Evolutionary conservation across 2,797 vertebrate genomes (phyloP), one percentile per base, ranked within the genome.

Genomic region (Crocodylus rhombifer): DNA sequence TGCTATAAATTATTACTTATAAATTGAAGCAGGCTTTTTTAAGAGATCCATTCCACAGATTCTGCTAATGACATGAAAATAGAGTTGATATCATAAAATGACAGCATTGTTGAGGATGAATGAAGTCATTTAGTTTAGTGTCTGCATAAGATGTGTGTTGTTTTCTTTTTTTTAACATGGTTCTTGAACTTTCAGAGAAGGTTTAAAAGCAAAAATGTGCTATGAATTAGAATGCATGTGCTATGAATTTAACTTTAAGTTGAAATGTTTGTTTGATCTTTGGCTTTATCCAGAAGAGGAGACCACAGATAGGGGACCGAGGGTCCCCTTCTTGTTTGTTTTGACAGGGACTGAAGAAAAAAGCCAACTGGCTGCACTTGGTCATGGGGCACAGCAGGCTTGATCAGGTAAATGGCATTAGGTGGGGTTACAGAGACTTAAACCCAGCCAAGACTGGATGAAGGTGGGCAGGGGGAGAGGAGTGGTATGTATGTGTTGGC

Each of bases 1-100:
- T 61, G 30, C 67, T 77, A 80, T 93, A 88, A 93, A 93, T 83
- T 74, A 82, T 89, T 86, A 71, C 62, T 76, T 77, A 84, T 77
- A 88, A 75, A 89, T 63, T 86, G 61, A 82, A 67, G 64, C 78
- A 77, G 51, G 77, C 64, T 82, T 82, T 86, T 60, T 61, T 75
- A 79, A 42, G 56, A 83, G 76, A 90, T 86, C 65, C 77, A 83
- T 86, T 92, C 79, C 74, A 86, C 63, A 62, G 74, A 86, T 82
- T 77, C 75, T 61, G 60, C 82, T 86, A 86, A 87, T 82, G 79
- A 86, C 78, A 87, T 80, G 76, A 86, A 86, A 73, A 83, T 71
- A 63, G 60, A 73, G 77, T 58, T 87, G 65, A 86, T 92, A 61
- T 81, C 74, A 86, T 81, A 81, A 90, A 86, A 81, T 90, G 87